phyloP scores from a whole-genome alignment of 2,113 vertebrate genomes.

The Heterotis niloticus region DNA sequence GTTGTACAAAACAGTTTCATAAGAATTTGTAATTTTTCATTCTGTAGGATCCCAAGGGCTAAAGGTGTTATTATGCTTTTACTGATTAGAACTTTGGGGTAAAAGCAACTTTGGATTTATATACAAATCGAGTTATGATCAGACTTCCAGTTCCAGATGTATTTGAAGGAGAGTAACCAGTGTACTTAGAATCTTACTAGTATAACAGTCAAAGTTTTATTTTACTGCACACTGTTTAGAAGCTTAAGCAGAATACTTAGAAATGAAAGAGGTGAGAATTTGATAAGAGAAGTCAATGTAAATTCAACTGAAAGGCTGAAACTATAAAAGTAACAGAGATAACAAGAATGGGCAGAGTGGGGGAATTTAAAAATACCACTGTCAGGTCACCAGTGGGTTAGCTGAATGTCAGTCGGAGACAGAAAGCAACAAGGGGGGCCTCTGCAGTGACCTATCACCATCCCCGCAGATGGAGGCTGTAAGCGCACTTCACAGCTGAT shows the following conservation, averaged over 20 bases:
- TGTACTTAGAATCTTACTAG: no score
- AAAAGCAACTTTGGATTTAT: no score
- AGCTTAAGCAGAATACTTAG: neutral
- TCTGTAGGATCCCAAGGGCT: no score
- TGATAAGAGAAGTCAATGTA: no score
- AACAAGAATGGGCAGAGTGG: neutral
- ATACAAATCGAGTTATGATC: no score
- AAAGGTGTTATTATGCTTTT: no score
- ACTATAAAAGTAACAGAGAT: neutral
- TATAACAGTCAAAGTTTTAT: neutral
- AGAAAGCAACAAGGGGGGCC: neutral
- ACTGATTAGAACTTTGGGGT: no score
- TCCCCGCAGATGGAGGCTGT: neutral
- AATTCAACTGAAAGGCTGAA: neutral
- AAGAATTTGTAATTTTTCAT: no score
- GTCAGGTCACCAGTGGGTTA: neutral
- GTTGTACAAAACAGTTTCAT: no score
- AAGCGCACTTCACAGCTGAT: neutral
- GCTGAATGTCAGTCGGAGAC: constrained; percentile 28
- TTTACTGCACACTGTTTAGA: neutral
- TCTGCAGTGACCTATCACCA: neutral
- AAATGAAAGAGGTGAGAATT: neutral
- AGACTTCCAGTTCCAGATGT: no score
- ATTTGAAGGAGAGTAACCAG: no score
- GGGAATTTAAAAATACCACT: neutral